phyloP scores from a whole-genome alignment of 1,140 invertebrate genomes.

The Drosophila kanapiae region DNA sequence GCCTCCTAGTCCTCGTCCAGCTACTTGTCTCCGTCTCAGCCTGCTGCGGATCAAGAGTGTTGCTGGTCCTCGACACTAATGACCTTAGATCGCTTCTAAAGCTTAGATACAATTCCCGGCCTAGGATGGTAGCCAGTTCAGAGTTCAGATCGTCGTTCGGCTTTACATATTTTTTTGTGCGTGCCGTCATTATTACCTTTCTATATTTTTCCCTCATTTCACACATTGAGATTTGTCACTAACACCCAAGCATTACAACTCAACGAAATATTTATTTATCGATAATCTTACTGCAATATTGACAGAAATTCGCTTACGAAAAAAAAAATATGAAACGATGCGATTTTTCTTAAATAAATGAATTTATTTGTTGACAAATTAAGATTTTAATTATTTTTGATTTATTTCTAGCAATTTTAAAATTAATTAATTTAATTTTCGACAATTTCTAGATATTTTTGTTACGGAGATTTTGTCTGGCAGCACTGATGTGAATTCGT shows the following conservation, averaged over 20 bases:
- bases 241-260: background rate
- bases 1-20: background rate
- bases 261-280: too few species aligned
- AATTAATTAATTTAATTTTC: too few species aligned
- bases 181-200: constrained; percentile 57
- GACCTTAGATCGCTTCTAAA: background rate
- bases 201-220: constrained; percentile 41
- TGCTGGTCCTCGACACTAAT: background rate
- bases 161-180: constrained; percentile 66
- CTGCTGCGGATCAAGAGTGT: background rate
- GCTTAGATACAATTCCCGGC: constrained; percentile 20
- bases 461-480: too few species aligned
- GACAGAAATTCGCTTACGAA: too few species aligned
- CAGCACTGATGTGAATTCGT: too few species aligned
- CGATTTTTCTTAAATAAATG: too few species aligned
- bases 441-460: too few species aligned
- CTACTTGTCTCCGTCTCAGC: background rate
- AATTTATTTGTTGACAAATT: too few species aligned
- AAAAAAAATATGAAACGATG: too few species aligned
- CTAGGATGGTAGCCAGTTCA: constrained; percentile 52
- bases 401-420: too few species aligned
- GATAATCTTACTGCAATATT: too few species aligned
- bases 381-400: too few species aligned
- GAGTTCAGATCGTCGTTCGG: constrained; percentile 65
- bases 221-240: constrained; percentile 9